These are phyloP conservation scores for Temnopleurus reevesii DNA, from an alignment of 53 echinoderm and acorn worm genomes.

Conservation along the genomic window DNA sequence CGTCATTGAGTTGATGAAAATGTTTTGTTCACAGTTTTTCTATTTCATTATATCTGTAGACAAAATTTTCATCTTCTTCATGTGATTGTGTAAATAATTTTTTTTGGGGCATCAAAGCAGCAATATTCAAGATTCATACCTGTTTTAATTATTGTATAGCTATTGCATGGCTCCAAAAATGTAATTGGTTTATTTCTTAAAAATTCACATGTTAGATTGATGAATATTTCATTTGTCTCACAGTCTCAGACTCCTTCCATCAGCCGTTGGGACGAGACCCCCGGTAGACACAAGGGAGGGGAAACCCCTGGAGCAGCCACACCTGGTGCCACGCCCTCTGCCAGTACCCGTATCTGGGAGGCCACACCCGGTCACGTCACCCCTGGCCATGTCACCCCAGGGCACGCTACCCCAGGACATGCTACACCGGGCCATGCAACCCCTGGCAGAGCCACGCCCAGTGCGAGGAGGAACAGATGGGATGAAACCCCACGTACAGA, in stretches of 20 bases:
- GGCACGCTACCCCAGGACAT: constrained; percentile 90
- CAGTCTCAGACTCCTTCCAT: constrained; percentile 88
- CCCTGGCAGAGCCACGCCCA: constrained; percentile 86
- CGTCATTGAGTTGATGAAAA: no score
- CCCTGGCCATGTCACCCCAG: constrained; percentile 91
- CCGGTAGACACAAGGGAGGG: constrained; percentile 91
- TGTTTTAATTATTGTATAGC: no score
- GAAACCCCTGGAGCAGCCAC: constrained; percentile 73
- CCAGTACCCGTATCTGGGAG: constrained; percentile 95
- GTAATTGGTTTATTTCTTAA: no score
- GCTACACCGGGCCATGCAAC: constrained; percentile 87
- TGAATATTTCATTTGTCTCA: neutral
- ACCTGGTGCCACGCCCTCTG: constrained; percentile 92
- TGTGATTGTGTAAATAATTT: no score
- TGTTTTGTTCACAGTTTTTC: no score
- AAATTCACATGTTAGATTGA: neutral
- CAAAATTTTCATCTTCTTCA: no score
- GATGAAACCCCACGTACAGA: constrained; percentile 99
- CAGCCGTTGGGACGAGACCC: constrained; percentile 98
- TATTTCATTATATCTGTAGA: no score
- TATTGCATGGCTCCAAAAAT: no score
- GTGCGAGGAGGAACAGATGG: constrained; percentile 96
- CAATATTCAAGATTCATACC: no score
- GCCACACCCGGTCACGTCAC: constrained; percentile 95
- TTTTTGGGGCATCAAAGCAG: no score